A percentile compares a stretch with the other conserved stretches of the same genome.
phyloP scores from a whole-genome alignment of 2,888 invertebrate species.

The Danaus chrysippus region DNA sequence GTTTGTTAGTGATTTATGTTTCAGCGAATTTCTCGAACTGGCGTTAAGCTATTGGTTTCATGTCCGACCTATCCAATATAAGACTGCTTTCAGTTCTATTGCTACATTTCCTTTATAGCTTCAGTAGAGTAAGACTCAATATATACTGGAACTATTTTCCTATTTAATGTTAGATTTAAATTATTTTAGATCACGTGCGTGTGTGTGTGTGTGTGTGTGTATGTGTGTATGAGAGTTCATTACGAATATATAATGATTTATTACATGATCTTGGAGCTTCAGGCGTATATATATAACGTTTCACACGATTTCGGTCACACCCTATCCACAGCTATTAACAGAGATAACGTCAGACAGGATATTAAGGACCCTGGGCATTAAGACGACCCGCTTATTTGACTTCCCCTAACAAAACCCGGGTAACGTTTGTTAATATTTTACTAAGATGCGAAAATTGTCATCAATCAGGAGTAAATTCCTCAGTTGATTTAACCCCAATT shows the following conservation, averaged over 20 bases:
- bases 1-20: constrained; percentile 26
- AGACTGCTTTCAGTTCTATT: constrained; percentile 1
- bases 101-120: background rate
- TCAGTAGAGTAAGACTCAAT: background rate
- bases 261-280: background rate
- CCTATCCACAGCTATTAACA: background rate
- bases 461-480: no score
- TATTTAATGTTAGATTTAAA: no score
- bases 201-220: no score
- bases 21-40: constrained; percentile 25
- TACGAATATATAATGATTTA: no score
- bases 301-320: constrained; percentile 1
- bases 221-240: no score
- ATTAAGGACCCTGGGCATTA: constrained; percentile 2
- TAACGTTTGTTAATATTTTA: constrained; percentile 1
- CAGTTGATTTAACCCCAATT: no score
- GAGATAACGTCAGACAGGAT: constrained; percentile 3
- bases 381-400: background rate
- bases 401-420: background rate
- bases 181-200: no score
- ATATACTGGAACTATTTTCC: no score
- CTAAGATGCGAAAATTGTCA: no score
- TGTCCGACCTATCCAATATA: constrained; percentile 15
- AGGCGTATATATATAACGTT: background rate
- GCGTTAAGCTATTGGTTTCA: constrained; percentile 25